A percentile compares a stretch with the other conserved stretches of the same genome.
Evolutionary conservation across 2,113 vertebrate species (phyloP).

Genomic region (Australoheros scitulus): DNA sequence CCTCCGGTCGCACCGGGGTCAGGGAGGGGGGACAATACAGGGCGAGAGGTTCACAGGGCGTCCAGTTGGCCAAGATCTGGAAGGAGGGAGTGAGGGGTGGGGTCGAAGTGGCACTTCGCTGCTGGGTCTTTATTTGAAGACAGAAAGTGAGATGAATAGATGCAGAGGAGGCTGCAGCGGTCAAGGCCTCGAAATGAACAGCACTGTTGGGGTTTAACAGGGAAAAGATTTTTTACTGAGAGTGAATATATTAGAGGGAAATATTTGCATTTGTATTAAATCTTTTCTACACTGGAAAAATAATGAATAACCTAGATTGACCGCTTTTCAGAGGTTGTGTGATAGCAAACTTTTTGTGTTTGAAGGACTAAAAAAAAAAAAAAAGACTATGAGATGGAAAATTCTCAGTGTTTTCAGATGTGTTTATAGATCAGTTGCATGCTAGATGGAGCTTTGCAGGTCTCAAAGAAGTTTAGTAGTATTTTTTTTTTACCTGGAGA

Average conservation of each 20-base stretch:
- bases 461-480: no score
- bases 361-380: neutral
- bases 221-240: neutral
- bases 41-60: constrained; percentile 50
- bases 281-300: neutral
- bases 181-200: constrained; percentile 10
- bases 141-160: constrained; percentile 29
- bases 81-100: neutral
- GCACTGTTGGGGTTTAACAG: neutral
- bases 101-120: constrained; percentile 42
- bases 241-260: neutral
- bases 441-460: no score
- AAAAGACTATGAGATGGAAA: neutral
- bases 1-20: constrained; percentile 42
- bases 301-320: neutral
- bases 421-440: neutral
- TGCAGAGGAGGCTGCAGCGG: neutral
- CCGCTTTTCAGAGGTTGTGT: neutral
- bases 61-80: constrained; percentile 43
- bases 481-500: no score
- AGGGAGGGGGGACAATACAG: constrained; percentile 45
- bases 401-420: neutral
- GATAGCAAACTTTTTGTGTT: neutral
- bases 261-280: constrained; percentile 11
- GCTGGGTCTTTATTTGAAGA: constrained; percentile 14